These are phyloP conservation scores for Antitype chi DNA, from an alignment of 2,888 invertebrate species.

Conservation along the genomic window DNA sequence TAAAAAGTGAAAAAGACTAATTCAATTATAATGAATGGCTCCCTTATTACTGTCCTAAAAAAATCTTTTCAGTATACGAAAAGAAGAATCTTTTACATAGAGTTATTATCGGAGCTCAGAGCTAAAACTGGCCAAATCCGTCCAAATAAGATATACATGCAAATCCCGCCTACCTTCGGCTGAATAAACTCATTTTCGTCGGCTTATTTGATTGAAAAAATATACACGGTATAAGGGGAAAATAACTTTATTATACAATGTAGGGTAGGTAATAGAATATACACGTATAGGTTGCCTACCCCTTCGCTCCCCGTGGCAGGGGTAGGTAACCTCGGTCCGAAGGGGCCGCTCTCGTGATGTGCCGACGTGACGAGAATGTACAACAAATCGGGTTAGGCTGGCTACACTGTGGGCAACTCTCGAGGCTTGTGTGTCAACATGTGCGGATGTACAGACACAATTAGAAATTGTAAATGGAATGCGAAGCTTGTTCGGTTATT, in stretches of 20 bases:
- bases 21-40: not conserved
- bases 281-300: constrained; percentile 21
- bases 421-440: constrained; percentile 6
- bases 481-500: not conserved
- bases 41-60: not conserved
- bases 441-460: constrained; percentile 31
- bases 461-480: constrained; percentile 29
- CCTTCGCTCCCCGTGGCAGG: not conserved
- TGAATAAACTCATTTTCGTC: constrained; percentile 30
- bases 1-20: not conserved
- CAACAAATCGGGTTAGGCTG: constrained; percentile 34
- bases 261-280: constrained; percentile 51
- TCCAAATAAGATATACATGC: constrained; percentile 22
- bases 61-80: not conserved
- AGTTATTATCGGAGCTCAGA: not conserved
- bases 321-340: constrained; percentile 28
- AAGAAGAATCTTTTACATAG: not conserved
- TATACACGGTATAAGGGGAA: constrained; percentile 34
- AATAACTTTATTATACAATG: constrained; percentile 48
- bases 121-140: constrained; percentile 11
- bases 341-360: constrained; percentile 15
- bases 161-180: constrained; percentile 25
- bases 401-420: constrained; percentile 11
- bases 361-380: constrained; percentile 49
- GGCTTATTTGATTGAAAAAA: constrained; percentile 52